Evolutionary conservation across 2,888 invertebrate genomes (phyloP), one percentile per base, ranked within the genome.

Genomic region (Eudasyphora cyanicolor): DNA sequence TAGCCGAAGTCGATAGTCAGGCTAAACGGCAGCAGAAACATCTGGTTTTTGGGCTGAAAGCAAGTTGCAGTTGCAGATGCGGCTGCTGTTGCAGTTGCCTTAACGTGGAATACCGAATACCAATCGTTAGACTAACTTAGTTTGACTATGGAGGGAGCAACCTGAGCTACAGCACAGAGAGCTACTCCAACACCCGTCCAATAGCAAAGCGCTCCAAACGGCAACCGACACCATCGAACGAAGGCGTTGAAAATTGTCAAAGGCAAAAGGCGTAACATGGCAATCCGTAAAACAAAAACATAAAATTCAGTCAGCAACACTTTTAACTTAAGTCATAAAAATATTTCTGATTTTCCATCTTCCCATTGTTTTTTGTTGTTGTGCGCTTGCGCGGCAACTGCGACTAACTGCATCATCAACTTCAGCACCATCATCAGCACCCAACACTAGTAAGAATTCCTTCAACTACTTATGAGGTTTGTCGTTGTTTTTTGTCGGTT

Each of bases 201-300:
- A 4, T 24, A 32, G 7, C 32, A 29, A 32, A n/a, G 0, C 24
- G n/a, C 21, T 51, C 32, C 32, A 80, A 49, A 51, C 51, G 27
- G 42, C 54, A 10, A 71, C 21, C 60, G 10, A n/a, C 75, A 64
- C 64, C 80, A 35, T 35, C 75, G 21, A 67, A 21, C 67, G 80
- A 81, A 84, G 83, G 83, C 83, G 80, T 84, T 84, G 83, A 84
- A 81, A 81, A 81, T 81, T 84, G 80, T 84, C 83, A 84, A 80
- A 84, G 77, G 83, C 83, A 81, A 42, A 67, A 67, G 83, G 80
- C 80, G 83, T 81, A 84, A 84, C 80, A 78, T 84, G 80, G 83
- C 80, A 81, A 84, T 49, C 57, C 70, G 57, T 75, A 77, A 73
- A 76, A 77, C 74, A 21, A n/a, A n/a, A 49, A 57, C 74, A 42